Evolutionary conservation across 2,113 vertebrate species (phyloP).

Genomic region (Elaphurus davidianus): DNA sequence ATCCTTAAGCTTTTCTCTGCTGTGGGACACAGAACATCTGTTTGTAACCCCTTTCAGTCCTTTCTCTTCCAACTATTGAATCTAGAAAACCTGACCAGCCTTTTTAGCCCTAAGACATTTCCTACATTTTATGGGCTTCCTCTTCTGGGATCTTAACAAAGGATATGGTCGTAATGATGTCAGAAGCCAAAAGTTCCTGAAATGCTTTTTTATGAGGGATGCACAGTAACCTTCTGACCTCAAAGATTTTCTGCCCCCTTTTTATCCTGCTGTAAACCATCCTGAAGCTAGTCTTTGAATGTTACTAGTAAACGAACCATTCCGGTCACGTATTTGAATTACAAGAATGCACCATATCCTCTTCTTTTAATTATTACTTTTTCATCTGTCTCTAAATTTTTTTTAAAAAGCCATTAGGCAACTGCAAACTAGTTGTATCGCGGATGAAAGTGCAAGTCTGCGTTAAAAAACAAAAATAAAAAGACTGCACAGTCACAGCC

Average conservation of each 20-base stretch:
- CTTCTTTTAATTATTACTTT: slow-evolving; percentile 47
- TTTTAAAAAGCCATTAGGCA: slow-evolving; percentile 1
- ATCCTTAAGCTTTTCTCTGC: neutral
- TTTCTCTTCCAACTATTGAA: neutral
- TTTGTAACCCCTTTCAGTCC: neutral
- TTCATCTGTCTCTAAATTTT: slow-evolving; percentile 22
- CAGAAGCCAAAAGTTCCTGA: neutral
- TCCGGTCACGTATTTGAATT: neutral
- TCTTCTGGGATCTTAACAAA: neutral
- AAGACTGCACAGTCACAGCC: neutral
- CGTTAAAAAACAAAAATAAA: slow-evolving; percentile 38
- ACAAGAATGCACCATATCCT: neutral
- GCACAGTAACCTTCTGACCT: neutral
- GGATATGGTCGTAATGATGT: neutral
- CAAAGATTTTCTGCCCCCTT: neutral
- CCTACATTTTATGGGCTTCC: neutral
- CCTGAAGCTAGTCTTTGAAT: neutral
- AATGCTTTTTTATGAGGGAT: neutral
- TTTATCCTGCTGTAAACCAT: neutral
- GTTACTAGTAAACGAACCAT: neutral
- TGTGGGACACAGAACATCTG: neutral
- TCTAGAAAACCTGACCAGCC: neutral
- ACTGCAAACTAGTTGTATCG: neutral
- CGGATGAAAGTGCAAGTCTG: neutral
- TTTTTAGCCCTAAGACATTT: neutral